phyloP scores from a whole-genome alignment of 2,113 vertebrate species.

The Crotalus horridus region DNA sequence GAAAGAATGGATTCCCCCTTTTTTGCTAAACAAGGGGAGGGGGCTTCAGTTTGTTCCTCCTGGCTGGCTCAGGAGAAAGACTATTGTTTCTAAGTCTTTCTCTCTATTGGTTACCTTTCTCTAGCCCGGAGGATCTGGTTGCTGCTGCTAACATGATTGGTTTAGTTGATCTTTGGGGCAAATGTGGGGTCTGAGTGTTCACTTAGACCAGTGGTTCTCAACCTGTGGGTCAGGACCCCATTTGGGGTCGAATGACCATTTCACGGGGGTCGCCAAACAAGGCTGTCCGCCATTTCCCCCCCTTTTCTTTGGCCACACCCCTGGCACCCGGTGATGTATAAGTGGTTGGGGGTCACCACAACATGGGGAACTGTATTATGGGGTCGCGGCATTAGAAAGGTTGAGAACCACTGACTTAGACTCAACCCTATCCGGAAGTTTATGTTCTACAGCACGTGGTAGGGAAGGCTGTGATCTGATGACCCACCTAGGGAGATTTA shows the following conservation, averaged over 20 bases:
- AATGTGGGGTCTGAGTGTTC: slow-evolving; percentile 49
- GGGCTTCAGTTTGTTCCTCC: background rate
- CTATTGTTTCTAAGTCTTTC: background rate
- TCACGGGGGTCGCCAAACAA: too few relatives aligned
- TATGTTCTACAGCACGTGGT: slow-evolving; percentile 76
- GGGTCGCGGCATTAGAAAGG: too few relatives aligned
- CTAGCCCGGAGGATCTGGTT: background rate
- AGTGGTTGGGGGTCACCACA: too few relatives aligned
- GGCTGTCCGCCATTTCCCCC: too few relatives aligned
- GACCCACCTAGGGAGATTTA: slow-evolving; percentile 24
- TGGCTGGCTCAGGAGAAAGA: slow-evolving; percentile 5
- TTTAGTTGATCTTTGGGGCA: slow-evolving; percentile 38
- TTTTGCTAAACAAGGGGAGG: background rate
- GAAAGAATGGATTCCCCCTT: background rate
- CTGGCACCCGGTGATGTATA: too few relatives aligned
- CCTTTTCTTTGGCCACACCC: too few relatives aligned
- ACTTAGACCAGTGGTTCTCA: too few relatives aligned
- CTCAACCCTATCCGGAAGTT: slow-evolving; percentile 78
- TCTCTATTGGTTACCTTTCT: slow-evolving; percentile 22
- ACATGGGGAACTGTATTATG: too few relatives aligned
- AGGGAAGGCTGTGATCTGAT: slow-evolving; percentile 31
- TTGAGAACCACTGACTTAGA: too few relatives aligned
- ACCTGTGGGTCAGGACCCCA: too few relatives aligned
- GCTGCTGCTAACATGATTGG: background rate
- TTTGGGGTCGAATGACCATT: too few relatives aligned